Base-by-base conservation (phyloP, 2,888 invertebrate genomes). In the Lepidocyrtinus sp. region DNA sequence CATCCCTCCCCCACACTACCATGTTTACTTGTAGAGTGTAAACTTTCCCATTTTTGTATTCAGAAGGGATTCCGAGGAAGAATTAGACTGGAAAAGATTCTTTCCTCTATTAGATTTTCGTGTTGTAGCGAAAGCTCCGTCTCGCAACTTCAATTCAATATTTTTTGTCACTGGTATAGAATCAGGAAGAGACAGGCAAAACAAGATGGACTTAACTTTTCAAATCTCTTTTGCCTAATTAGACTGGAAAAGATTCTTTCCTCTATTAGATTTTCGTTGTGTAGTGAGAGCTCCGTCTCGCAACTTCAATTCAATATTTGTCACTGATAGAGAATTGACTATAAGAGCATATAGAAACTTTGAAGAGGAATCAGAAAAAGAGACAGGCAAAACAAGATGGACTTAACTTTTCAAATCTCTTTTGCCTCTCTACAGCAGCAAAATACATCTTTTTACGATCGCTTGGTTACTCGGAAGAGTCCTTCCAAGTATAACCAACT, bases 121-220 rank as follows among this genome's bases (percentile, higher is more conserved):
- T 12, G 17, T 50, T 50, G 50, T 15, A 50, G 50, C 36, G 17
- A 50, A 17, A 50, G 50, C 50, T 50, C 50, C 5, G 50, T 7
- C 12, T 50, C 50, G 15, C 50, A 12, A 36, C 50, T 50, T 1
- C 50, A 50, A 50, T 50, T 50, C 17, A 50, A 50, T 50, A 50
- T 50, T 7, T 50, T 50, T 12, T 12, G 2, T n/a, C n/a, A n/a
- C n/a, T n/a, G n/a, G n/a, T n/a, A n/a, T n/a, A n/a, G n/a, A n/a
- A n/a, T n/a, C n/a, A 50, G n/a, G n/a, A n/a, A 50, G 50, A 50
- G 50, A 50, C 50, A 50, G 50, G 50, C 12, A 70, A 76, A 70
- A 24, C 76, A 70, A 62, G 71, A 76, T 76, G 70, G 76, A 76
- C 76, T 76, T 76, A 76, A 76, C 76, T 76, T 71, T 12, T 50